phyloP scores from a whole-genome alignment of 2,113 vertebrate genomes.

The Cephalopholis sonnerati region DNA sequence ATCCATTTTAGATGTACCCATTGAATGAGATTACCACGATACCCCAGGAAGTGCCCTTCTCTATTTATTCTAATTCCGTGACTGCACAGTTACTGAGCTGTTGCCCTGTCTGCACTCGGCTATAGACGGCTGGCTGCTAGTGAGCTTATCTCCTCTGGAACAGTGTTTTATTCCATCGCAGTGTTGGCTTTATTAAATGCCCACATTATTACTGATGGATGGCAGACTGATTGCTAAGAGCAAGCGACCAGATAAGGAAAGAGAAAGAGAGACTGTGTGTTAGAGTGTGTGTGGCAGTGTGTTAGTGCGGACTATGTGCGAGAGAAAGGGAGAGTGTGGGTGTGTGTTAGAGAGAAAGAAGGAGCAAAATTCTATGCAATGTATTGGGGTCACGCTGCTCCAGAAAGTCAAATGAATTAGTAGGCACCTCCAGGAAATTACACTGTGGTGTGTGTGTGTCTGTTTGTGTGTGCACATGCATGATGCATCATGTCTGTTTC shows the following conservation, averaged over 20 bases:
- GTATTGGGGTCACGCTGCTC: conserved; percentile 70
- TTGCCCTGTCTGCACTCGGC: conserved; percentile 53
- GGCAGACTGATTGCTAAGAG: conserved; percentile 64
- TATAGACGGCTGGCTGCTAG: conserved; percentile 42
- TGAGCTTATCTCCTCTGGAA: conserved; percentile 67
- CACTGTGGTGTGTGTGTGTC: conserved; percentile 28
- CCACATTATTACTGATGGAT: conserved; percentile 73
- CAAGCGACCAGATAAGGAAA: conserved; percentile 68
- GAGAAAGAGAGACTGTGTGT: conserved; percentile 26
- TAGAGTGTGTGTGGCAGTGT: conserved; percentile 2
- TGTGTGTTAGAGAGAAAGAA: conserved; percentile 24
- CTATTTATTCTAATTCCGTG: conserved; percentile 36
- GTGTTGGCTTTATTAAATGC: conserved; percentile 78
- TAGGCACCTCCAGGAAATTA: conserved; percentile 72
- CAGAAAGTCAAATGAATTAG: conserved; percentile 78
- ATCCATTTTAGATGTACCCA: conserved; percentile 28
- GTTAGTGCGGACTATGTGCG: background rate
- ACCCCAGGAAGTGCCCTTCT: conserved; percentile 24
- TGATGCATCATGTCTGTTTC: conserved; percentile 61
- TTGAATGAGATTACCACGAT: conserved; percentile 28
- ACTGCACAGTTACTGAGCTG: conserved; percentile 36
- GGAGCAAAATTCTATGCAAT: conserved; percentile 44
- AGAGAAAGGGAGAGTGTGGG: conserved; percentile 34
- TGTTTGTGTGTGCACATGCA: conserved; percentile 17
- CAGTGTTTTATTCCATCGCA: conserved; percentile 68